These are phyloP conservation scores for Cardinalis cardinalis DNA, from an alignment of 2,113 vertebrate species.

Conservation along the genomic window DNA sequence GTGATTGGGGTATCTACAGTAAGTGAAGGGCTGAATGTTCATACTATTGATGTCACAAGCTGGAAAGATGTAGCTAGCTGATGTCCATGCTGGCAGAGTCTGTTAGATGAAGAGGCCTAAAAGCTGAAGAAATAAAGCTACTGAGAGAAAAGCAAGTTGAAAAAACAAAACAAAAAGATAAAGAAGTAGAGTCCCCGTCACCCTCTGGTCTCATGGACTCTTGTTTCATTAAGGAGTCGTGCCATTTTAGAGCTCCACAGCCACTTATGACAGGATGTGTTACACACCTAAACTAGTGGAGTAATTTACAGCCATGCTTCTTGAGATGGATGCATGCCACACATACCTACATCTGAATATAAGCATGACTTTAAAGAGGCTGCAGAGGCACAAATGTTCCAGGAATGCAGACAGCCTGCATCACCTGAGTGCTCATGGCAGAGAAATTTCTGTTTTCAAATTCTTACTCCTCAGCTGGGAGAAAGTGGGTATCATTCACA, in stretches of 20 bases:
- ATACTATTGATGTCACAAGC: background rate
- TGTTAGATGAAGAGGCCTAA: background rate
- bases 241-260: background rate
- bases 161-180: background rate
- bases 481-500: background rate
- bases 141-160: background rate
- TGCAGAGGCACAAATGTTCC: background rate
- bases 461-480: background rate
- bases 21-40: background rate
- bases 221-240: background rate
- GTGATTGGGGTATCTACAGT: background rate
- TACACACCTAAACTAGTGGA: background rate
- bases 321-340: background rate
- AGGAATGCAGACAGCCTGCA: conserved; percentile 13
- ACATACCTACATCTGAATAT: conserved; percentile 8
- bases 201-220: background rate
- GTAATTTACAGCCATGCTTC: background rate
- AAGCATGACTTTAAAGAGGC: background rate
- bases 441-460: background rate
- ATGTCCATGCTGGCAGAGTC: background rate
- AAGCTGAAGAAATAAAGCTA: background rate
- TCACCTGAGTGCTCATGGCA: background rate
- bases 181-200: background rate
- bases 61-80: background rate
- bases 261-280: background rate